Evolutionary conservation across 2,113 vertebrate genomes (phyloP).

Genomic region (Ameiurus melas): DNA sequence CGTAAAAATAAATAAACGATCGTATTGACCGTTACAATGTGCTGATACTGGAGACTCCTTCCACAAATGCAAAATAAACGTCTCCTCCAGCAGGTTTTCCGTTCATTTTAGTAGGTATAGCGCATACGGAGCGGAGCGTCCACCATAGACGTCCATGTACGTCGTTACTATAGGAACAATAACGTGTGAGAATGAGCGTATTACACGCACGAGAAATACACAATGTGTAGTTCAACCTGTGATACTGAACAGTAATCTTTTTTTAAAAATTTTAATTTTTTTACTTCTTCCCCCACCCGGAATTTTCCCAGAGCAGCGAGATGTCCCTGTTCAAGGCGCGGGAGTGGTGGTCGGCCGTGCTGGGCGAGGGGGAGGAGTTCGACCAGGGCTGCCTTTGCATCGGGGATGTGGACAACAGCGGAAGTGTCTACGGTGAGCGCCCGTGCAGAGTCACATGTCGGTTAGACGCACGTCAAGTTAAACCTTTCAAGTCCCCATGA

Average conservation of each 20-base stretch:
- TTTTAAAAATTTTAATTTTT: background rate
- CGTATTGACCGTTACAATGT: too few relatives aligned
- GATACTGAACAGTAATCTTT: background rate
- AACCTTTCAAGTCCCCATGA: background rate
- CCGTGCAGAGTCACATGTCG: background rate
- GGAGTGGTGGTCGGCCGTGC: conserved; percentile 90
- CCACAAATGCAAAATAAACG: background rate
- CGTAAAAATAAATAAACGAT: too few relatives aligned
- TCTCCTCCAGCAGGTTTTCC: background rate
- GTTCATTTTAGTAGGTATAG: background rate
- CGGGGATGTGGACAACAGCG: conserved; percentile 92
- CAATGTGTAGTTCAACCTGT: background rate
- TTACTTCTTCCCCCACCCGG: conserved; percentile 2
- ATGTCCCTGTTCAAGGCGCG: conserved; percentile 99
- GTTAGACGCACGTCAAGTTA: background rate
- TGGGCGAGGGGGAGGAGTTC: conserved; percentile 94
- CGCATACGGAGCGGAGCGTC: background rate
- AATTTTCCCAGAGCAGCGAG: conserved; percentile 65
- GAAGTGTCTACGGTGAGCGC: conserved; percentile 82
- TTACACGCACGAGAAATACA: background rate
- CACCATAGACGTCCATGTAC: background rate
- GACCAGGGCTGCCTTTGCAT: conserved; percentile 94
- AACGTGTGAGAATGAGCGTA: background rate
- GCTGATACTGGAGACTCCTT: background rate
- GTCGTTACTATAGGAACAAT: background rate